Base-by-base conservation (phyloP, 2,888 invertebrate species). In the Matsumyia berberina region DNA sequence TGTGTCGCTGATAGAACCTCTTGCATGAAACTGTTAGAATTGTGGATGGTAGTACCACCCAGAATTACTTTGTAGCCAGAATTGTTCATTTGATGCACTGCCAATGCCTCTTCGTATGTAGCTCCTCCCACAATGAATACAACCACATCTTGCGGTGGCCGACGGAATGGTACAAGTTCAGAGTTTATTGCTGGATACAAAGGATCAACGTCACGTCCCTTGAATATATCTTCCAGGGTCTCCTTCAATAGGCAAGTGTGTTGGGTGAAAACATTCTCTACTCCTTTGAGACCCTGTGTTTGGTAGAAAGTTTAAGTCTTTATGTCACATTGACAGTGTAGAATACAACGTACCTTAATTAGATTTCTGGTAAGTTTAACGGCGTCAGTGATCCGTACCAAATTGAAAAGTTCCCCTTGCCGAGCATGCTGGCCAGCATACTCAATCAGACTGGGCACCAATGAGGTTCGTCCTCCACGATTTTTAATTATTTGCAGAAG, bases 221-320 rank as follows among this genome's bases (percentile, higher is more conserved):
- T 98, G 37, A 97, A 94, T 0, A 98, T 93, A 89, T 98, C 97
- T 88, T 99, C 99, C 0, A 99, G 90, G 0, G 96, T 95, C 90
- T 97, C 97, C 88, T 96, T 95, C 5, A 99, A 92, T 24, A 98
- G 93, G 0, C 99, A 99, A n/a, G 96, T 96, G 92, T 99, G 99
- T 90, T 99, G 99, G 0, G 99, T 99, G 92, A 98, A 99, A 83
- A 99, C 97, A 92, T 99, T 99, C 91, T 99, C 99, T 0, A 99
- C 99, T 0, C 99, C 99, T 92, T 96, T 97, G 17, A 98, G 92
- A 15, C 97, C 97, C 93, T 94, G 89, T n/a, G n/a, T n/a, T n/a
- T n/a, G n/a, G n/a, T n/a, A n/a, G n/a, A n/a, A n/a, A n/a, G 6
- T 2, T 3, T 24, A 8, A 42, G 6, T 24, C 5, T n/a, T 8